Percentiles rank a stretch among this genome's conserved stretches.
Conservation (phyloP, 2,797 vertebrate genomes). For the Tympanoctomys barrerae region DNA sequence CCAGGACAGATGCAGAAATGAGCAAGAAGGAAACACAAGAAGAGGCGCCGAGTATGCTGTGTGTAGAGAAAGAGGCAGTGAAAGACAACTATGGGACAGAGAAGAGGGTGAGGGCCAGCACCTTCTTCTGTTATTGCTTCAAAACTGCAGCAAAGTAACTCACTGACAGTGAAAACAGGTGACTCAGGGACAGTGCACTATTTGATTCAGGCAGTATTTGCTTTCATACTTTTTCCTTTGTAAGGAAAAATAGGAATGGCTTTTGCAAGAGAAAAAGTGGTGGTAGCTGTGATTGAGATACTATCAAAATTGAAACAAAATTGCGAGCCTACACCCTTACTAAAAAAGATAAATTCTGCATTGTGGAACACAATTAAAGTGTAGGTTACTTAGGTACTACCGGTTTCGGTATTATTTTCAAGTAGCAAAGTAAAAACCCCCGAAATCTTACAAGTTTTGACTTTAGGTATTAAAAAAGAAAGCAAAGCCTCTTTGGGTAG, state of each 20-base stretch:
- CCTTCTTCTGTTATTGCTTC: neutral
- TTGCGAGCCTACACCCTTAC: neutral
- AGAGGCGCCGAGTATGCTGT: neutral
- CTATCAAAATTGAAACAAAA: neutral
- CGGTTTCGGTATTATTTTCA: neutral
- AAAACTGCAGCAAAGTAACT: neutral
- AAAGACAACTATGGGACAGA: neutral
- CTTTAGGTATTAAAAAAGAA: neutral
- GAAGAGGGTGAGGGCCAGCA: neutral
- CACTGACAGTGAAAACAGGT: fast-evolving
- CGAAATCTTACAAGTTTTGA: neutral
- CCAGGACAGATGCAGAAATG: neutral
- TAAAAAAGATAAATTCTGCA: neutral
- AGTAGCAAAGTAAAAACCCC: neutral
- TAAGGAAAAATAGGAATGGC: neutral
- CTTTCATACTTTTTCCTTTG: neutral
- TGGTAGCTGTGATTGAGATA: neutral
- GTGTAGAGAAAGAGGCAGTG: neutral
- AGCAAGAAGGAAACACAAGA: no score
- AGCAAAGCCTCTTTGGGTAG: slow-evolving; percentile 5
- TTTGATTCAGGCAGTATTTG: slow-evolving; percentile 4
- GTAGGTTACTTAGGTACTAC: neutral
- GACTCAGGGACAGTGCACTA: neutral
- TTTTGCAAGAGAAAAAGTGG: neutral
- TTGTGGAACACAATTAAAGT: neutral